These are phyloP conservation scores for Cheilosia scutellata DNA, from an alignment of 2,888 invertebrate genomes.

Conservation along the genomic window DNA sequence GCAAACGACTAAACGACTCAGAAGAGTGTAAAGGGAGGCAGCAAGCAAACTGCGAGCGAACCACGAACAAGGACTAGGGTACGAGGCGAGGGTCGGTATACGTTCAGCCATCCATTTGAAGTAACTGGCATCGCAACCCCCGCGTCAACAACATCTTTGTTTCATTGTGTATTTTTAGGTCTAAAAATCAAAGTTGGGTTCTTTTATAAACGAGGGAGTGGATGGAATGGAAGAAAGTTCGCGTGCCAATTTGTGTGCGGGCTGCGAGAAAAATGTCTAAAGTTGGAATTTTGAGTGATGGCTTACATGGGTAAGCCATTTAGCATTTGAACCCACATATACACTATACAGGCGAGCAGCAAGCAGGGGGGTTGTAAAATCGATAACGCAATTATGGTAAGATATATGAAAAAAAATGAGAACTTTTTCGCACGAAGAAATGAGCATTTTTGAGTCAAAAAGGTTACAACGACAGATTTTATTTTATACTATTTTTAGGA, in stretches of 20 bases:
- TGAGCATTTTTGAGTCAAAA: too few species aligned
- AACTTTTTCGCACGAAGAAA: slow-evolving; percentile 21
- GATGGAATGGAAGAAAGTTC: slow-evolving; percentile 33
- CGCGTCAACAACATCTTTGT: slow-evolving; percentile 45
- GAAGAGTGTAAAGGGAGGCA: too few species aligned
- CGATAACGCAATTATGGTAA: slow-evolving; percentile 72
- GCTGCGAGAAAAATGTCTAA: slow-evolving; percentile 55
- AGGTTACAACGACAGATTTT: slow-evolving; percentile 29
- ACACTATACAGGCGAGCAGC: slow-evolving; percentile 18
- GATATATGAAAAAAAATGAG: slow-evolving; percentile 19
- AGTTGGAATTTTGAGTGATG: slow-evolving; percentile 73
- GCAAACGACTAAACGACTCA: slow-evolving; percentile 14
- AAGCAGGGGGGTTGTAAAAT: slow-evolving; percentile 47
- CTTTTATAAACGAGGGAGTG: neutral
- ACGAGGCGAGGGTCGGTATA: slow-evolving; percentile 5
- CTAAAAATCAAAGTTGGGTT: slow-evolving; percentile 30
- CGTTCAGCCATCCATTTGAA: slow-evolving; percentile 42
- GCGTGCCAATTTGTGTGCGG: slow-evolving; percentile 65
- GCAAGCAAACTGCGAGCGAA: too few species aligned
- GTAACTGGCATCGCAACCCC: slow-evolving; percentile 42
- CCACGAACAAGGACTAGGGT: slow-evolving; percentile 31
- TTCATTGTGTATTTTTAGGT: slow-evolving; percentile 45
- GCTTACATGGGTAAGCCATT: slow-evolving; percentile 75
- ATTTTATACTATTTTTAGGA: slow-evolving; percentile 20
- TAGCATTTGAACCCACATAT: slow-evolving; percentile 39